These are phyloP conservation scores for Bombylius major DNA, from an alignment of 2,888 invertebrate genomes.

Conservation along the genomic window DNA sequence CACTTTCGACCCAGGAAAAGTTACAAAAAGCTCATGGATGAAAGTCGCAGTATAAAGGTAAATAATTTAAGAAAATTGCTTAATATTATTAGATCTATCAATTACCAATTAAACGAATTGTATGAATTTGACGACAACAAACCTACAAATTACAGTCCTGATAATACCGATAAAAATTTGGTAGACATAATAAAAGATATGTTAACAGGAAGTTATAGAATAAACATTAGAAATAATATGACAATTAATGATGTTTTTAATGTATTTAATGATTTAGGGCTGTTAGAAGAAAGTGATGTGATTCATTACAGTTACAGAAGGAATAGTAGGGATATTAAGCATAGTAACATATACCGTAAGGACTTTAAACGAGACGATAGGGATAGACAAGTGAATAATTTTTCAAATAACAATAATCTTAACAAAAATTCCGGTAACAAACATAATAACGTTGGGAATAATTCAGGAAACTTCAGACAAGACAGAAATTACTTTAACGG, in stretches of 20 bases:
- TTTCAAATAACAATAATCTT: no score
- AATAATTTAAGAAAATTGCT: not conserved
- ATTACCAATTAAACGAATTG: not conserved
- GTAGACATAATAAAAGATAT: not conserved
- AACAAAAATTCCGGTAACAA: no score
- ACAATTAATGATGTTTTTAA: not conserved
- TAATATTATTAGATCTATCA: not conserved
- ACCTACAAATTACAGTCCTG: not conserved
- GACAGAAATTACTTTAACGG: not conserved
- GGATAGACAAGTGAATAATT: no score
- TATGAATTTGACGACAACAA: not conserved
- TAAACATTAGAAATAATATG: not conserved
- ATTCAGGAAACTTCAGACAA: not conserved
- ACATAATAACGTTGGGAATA: not conserved
- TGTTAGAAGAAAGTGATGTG: not conserved
- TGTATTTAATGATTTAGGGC: not conserved
- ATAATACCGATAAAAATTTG: not conserved
- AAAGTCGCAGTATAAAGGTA: not conserved
- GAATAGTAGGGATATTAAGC: no score
- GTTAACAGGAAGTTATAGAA: not conserved
- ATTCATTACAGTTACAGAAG: not conserved
- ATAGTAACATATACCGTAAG: no score
- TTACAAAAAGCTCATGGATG: not conserved
- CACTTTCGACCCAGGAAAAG: not conserved
- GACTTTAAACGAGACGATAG: no score